These are phyloP conservation scores for Erebia palarica DNA, from an alignment of 2,888 invertebrate species.

Conservation along the genomic window DNA sequence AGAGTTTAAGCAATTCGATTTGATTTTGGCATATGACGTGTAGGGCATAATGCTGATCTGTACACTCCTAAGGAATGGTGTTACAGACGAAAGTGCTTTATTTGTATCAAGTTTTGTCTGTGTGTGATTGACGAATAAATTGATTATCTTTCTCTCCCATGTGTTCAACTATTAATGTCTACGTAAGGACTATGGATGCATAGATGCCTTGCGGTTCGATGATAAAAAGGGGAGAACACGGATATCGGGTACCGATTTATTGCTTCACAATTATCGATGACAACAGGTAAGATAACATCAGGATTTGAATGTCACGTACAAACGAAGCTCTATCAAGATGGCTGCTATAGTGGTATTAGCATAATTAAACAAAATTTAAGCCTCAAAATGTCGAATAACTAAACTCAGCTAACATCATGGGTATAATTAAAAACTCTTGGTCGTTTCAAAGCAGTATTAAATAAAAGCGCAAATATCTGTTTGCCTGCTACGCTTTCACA, in stretches of 20 bases:
- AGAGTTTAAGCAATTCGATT: too few species aligned
- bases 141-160: too few species aligned
- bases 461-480: not conserved
- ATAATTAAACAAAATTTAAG: constrained; percentile 6
- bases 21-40: too few species aligned
- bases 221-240: not conserved
- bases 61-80: too few species aligned
- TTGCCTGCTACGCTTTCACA: too few species aligned
- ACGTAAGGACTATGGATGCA: too few species aligned
- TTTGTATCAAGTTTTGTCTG: too few species aligned
- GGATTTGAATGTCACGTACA: not conserved
- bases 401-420: not conserved
- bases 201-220: too few species aligned
- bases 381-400: not conserved
- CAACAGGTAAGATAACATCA: constrained; percentile 8
- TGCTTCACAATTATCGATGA: not conserved
- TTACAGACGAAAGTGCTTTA: too few species aligned
- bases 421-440: not conserved
- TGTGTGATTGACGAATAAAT: too few species aligned
- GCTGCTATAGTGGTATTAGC: not conserved
- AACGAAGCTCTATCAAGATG: constrained; percentile 9
- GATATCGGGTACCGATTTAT: not conserved
- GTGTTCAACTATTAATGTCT: too few species aligned
- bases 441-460: not conserved
- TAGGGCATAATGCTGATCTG: too few species aligned